A percentile compares a stretch with the other conserved stretches of the same genome.
These are phyloP conservation scores for Pangasius larnaudii DNA, from an alignment of 2,797 vertebrate species.

Conservation along the genomic window DNA sequence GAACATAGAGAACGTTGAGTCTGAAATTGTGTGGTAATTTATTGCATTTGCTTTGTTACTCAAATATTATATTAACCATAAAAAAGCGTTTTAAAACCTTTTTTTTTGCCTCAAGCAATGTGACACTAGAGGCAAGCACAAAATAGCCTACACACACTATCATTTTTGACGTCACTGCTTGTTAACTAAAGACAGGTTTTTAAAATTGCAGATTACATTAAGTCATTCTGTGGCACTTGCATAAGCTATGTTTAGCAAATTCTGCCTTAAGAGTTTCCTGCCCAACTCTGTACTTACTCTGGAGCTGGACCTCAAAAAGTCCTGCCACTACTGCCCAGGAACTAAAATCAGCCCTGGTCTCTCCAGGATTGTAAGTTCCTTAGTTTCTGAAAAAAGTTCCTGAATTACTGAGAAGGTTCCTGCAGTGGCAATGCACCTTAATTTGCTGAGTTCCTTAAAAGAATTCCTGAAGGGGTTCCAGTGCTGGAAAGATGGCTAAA, in stretches of 20 bases:
- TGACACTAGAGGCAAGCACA: background rate
- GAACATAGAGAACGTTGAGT: background rate
- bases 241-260: background rate
- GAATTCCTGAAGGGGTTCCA: background rate
- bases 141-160: conserved; percentile 2
- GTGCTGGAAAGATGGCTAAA: background rate
- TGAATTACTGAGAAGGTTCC: background rate
- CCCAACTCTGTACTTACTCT: background rate
- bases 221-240: background rate
- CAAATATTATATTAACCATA: background rate
- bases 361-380: background rate
- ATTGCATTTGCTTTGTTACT: background rate
- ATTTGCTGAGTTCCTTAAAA: background rate
- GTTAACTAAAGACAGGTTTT: background rate
- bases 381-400: background rate
- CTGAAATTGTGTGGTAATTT: background rate
- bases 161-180: background rate
- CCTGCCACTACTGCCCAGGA: background rate
- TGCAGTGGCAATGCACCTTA: background rate
- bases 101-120: background rate
- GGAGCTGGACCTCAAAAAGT: background rate
- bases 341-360: background rate
- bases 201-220: background rate
- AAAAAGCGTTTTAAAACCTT: background rate
- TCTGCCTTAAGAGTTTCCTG: background rate